Percentiles rank a stretch among this genome's conserved stretches.
Conservation (phyloP, 2,888 invertebrate species). For the Poecilus cupreus region DNA sequence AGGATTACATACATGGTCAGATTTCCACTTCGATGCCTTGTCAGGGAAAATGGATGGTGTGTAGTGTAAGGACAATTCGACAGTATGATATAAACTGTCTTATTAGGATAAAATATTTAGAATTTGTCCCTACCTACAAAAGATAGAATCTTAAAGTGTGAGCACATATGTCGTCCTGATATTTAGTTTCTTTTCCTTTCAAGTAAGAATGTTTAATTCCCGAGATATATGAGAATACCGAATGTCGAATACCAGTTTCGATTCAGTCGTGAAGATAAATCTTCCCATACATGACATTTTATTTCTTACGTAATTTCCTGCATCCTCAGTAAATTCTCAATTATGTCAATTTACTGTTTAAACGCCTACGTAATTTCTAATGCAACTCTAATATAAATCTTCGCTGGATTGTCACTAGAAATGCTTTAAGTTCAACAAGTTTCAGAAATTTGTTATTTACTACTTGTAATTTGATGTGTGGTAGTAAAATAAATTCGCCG, state of each 20-base stretch:
- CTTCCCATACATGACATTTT: slow-evolving; percentile 6
- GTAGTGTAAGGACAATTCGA: too few species aligned
- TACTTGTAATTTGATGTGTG: too few species aligned
- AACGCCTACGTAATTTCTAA: slow-evolving; percentile 6
- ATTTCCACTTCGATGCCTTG: too few species aligned
- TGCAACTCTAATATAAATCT: not conserved
- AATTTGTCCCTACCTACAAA: too few species aligned
- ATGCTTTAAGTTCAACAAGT: not conserved
- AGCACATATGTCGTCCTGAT: too few species aligned
- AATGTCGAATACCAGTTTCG: not conserved
- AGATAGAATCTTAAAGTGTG: not conserved
- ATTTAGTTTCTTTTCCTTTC: not conserved
- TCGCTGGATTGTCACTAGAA: not conserved
- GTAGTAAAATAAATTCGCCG: not conserved
- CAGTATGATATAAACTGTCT: too few species aligned
- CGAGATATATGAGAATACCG: not conserved
- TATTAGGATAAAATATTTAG: too few species aligned
- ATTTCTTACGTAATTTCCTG: slow-evolving; percentile 22
- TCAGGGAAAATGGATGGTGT: too few species aligned
- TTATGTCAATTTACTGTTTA: slow-evolving; percentile 28
- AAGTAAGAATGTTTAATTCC: not conserved
- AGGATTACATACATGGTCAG: too few species aligned
- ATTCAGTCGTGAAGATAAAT: slow-evolving; percentile 14
- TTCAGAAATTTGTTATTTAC: not conserved
- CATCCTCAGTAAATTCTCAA: slow-evolving; percentile 20